Evolutionary conservation across 2,888 invertebrate genomes (phyloP).

Genomic region (Hydropsyche betteni): DNA sequence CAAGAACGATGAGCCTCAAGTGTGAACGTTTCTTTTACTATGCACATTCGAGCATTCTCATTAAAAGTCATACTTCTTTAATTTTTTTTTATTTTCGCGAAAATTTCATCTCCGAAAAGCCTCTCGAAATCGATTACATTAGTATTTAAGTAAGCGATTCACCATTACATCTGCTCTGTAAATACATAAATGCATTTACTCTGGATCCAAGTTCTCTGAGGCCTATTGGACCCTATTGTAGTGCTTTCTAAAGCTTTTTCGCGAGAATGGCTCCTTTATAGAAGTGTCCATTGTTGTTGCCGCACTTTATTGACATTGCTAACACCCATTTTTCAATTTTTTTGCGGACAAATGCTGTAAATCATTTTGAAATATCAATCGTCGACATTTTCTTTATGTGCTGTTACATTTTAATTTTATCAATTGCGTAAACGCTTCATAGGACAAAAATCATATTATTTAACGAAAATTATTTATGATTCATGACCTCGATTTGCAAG

Average conservation of each 20-base stretch:
- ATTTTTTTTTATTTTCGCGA: not conserved
- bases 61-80: too few relatives aligned
- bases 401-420: too few relatives aligned
- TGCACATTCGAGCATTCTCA: not conserved
- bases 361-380: conserved; percentile 8
- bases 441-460: too few relatives aligned
- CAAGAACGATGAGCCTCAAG: not conserved
- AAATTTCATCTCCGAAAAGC: not conserved
- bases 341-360: conserved; percentile 12
- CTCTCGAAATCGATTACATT: conserved; percentile 6
- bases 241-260: conserved; percentile 35
- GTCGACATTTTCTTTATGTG: too few relatives aligned
- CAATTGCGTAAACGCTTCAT: too few relatives aligned
- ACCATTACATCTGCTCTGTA: conserved; percentile 25
- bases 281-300: conserved; percentile 33
- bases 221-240: conserved; percentile 32
- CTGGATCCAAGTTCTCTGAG: conserved; percentile 17
- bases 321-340: conserved; percentile 28
- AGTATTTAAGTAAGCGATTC: conserved; percentile 6
- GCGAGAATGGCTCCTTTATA: conserved; percentile 33
- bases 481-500: too few relatives aligned
- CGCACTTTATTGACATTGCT: conserved; percentile 33
- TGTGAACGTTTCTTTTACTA: not conserved
- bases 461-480: too few relatives aligned
- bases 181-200: conserved; percentile 26